Base-by-base conservation (phyloP, 2,113 vertebrate species). In the Mionectes macconnelli region DNA sequence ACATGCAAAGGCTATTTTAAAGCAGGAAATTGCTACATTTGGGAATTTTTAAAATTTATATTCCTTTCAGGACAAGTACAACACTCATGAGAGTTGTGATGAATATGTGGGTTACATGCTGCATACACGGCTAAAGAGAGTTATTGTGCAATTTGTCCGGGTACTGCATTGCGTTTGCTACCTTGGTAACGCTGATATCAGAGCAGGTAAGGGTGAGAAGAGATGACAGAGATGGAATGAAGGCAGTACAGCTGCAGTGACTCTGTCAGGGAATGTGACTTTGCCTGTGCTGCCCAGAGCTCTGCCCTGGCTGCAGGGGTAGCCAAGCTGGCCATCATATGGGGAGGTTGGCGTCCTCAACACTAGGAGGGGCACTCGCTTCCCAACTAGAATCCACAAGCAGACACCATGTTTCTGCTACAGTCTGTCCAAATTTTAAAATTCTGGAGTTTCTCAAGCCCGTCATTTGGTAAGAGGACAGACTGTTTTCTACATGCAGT, bases 391-490 rank as follows among this genome's bases (percentile, higher is more conserved):
- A 82, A 45, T 30, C 63, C 4, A 1, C 37, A n/a, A 69, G 40
- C 53, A 57, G n/a, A 57, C 82, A 37, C n/a, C 3, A 1, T 64
- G 40, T 89, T 95, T 79, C 77, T 84, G 12, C 40, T 75, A 31
- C 18, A 45, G 22, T 40, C 49, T 42, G 18, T 79, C 77, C 62
- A 91, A 35, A 72, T 82, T 66, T 14, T 16, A 97, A 96, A 94
- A 45, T 62, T 50, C 77, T 70, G 88, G 84, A 85, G 91, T 93
- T 97, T 90, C 87, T 89, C 49, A 28, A 79, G n/a, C 67, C 64
- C 27, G 33, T 93, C 5, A 8, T 90, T 93, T 60, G 57, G 47
- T 87, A 78, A 96, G 91, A 96, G 55, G 47, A 93, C 53, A 67
- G 68, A 10, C 70, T 95, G 67, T 93, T 95, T 62, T 89, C 93